Evolutionary conservation across 1,140 invertebrate species (phyloP).

Genomic region (Trichonephila inaurata): DNA sequence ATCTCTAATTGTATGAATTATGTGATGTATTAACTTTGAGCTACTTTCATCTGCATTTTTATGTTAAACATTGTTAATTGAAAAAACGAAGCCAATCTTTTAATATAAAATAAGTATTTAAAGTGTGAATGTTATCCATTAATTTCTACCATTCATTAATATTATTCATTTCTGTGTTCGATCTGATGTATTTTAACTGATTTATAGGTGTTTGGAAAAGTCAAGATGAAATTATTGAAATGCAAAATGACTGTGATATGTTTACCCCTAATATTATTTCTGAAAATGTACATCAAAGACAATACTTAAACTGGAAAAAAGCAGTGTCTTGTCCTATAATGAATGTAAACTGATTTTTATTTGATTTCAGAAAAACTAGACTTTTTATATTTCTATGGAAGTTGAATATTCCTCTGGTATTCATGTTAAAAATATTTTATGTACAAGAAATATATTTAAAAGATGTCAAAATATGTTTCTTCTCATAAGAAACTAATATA

Average conservation of each 20-base stretch:
- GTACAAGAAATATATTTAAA: too few species aligned
- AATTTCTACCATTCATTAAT: background rate
- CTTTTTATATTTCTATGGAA: too few species aligned
- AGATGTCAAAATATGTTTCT: too few species aligned
- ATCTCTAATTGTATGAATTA: background rate
- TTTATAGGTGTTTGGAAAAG: conserved; percentile 55
- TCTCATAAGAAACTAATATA: too few species aligned
- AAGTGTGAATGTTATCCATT: background rate
- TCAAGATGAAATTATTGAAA: conserved; percentile 14
- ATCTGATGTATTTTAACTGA: background rate
- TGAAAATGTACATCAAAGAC: background rate
- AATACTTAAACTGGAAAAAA: conserved; percentile 45
- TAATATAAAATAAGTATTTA: background rate
- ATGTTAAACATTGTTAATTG: too few species aligned
- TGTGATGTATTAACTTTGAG: background rate
- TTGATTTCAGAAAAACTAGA: background rate
- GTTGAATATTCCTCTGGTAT: too few species aligned
- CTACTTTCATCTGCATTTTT: too few species aligned
- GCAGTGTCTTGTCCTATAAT: background rate
- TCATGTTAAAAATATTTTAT: too few species aligned
- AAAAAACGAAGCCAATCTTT: too few species aligned
- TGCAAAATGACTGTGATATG: background rate
- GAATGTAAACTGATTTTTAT: background rate
- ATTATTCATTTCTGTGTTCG: background rate
- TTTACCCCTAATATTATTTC: background rate